phyloP scores from a whole-genome alignment of 2,888 invertebrate species.

The Xiphydria camelus region DNA sequence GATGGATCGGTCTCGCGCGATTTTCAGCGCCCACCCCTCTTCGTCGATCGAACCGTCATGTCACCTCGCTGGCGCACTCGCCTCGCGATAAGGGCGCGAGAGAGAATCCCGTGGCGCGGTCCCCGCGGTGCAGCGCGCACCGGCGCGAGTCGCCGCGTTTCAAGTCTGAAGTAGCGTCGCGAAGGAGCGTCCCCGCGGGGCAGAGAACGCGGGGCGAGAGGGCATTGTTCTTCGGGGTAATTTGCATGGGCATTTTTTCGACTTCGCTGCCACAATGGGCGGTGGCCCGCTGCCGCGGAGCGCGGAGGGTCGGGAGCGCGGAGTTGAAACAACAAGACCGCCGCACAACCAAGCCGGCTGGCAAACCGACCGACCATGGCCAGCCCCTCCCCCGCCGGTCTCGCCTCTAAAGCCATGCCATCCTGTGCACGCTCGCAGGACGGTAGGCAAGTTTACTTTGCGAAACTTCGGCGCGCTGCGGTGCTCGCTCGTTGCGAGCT shows the following conservation, averaged over 20 bases:
- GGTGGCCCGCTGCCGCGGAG: not conserved
- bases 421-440: constrained; percentile 33
- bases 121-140: too few relatives aligned
- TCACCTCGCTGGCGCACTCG: too few relatives aligned
- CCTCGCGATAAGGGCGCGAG: too few relatives aligned
- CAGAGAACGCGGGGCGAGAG: constrained; percentile 10
- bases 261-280: constrained; percentile 29
- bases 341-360: constrained; percentile 31
- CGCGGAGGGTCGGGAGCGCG: constrained; percentile 19
- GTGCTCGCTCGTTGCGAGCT: too few relatives aligned
- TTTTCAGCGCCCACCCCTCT: too few relatives aligned
- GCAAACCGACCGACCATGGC: constrained; percentile 28
- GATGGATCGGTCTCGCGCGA: constrained; percentile 38
- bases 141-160: too few relatives aligned
- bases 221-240: constrained; percentile 37
- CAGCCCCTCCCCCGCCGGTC: constrained; percentile 18
- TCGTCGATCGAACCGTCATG: too few relatives aligned
- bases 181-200: not conserved
- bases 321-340: constrained; percentile 49
- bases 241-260: constrained; percentile 39
- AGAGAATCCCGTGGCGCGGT: too few relatives aligned
- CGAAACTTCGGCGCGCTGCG: constrained; percentile 39
- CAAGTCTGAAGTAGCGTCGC: constrained; percentile 32
- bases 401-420: constrained; percentile 31
- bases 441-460: constrained; percentile 51